phyloP scores from a whole-genome alignment of 2,888 invertebrate genomes.

The Corbicula japonica region DNA sequence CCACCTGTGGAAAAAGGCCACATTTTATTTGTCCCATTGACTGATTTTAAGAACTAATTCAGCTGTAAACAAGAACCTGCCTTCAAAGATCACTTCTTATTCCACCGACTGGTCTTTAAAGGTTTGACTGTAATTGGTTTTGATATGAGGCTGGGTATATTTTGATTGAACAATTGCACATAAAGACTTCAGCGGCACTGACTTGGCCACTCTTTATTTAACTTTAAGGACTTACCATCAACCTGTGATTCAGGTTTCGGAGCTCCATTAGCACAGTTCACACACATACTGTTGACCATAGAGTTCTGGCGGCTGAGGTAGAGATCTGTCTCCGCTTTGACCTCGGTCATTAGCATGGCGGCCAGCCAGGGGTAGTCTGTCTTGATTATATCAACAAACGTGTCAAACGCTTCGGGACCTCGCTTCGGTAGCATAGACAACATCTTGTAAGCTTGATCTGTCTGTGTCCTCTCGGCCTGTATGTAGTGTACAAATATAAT shows the following conservation, averaged over 20 bases:
- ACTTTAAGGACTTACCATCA: constrained; percentile 52
- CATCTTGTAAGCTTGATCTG: constrained; percentile 74
- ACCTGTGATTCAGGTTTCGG: constrained; percentile 14
- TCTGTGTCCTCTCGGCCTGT: constrained; percentile 72
- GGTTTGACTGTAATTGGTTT: no score
- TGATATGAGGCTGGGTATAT: no score
- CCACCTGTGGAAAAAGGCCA: no score
- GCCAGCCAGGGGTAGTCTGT: constrained; percentile 78
- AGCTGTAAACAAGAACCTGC: no score
- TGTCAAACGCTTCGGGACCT: constrained; percentile 77
- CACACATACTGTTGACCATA: constrained; percentile 41
- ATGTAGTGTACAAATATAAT: neutral
- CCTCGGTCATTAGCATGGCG: constrained; percentile 59
- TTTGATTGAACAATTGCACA: no score
- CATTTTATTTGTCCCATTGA: no score
- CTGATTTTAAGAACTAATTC: no score
- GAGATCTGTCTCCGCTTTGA: constrained; percentile 30
- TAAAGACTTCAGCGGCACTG: no score
- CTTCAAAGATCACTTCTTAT: no score
- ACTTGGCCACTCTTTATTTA: no score
- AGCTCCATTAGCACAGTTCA: neutral
- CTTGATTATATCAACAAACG: constrained; percentile 71
- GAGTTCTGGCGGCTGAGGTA: constrained; percentile 45
- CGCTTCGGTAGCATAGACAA: constrained; percentile 75
- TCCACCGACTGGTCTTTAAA: no score